phyloP scores from a whole-genome alignment of 2,113 vertebrate species.

The Oenanthe oenanthe region DNA sequence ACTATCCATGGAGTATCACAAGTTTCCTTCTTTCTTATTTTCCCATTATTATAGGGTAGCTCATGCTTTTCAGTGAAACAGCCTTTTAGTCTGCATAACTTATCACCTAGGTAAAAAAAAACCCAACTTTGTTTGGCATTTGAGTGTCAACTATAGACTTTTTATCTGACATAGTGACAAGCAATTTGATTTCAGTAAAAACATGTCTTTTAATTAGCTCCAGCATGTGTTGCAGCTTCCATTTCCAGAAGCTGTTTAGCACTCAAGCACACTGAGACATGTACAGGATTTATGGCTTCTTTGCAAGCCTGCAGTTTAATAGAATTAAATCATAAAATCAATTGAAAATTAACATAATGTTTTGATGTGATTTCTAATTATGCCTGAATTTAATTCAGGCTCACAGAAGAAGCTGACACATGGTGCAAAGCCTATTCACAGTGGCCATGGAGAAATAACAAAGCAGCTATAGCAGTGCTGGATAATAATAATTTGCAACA shows the following conservation, averaged over 20 bases:
- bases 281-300: constrained; percentile 61
- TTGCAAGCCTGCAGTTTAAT: constrained; percentile 60
- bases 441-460: not conserved
- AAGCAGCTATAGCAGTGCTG: not conserved
- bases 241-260: constrained; percentile 62
- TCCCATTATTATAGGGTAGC: not conserved
- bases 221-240: constrained; percentile 38
- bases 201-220: constrained; percentile 36
- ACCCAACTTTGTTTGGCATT: constrained; percentile 50
- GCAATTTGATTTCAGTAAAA: constrained; percentile 64
- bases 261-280: constrained; percentile 41
- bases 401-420: constrained; percentile 14
- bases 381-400: constrained; percentile 32
- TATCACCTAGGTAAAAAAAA: constrained; percentile 31
- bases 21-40: not conserved
- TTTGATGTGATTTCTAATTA: constrained; percentile 71
- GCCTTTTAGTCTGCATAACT: constrained; percentile 35
- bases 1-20: not conserved
- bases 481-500: constrained; percentile 22
- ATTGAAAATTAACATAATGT: constrained; percentile 71
- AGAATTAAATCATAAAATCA: constrained; percentile 73
- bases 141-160: constrained; percentile 56
- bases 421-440: not conserved
- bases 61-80: constrained; percentile 12
- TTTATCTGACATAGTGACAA: constrained; percentile 54